Base-by-base conservation (phyloP, 2,113 vertebrate species). In the Nansenia antarctica region DNA sequence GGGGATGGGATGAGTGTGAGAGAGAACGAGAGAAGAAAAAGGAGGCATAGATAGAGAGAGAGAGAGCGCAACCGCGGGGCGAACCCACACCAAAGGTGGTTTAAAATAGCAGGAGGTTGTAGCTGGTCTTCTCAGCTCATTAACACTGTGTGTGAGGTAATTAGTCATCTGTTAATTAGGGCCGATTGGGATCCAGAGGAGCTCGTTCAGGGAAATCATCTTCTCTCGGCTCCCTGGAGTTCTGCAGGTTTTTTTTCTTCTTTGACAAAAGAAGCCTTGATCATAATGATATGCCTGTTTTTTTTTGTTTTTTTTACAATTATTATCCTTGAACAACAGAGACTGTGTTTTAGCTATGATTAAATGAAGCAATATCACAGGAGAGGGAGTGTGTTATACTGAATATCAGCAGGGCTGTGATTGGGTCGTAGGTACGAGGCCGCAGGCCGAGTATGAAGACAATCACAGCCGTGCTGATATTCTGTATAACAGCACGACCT, bases 31-130 rank as follows among this genome's bases (percentile, higher is more conserved):
- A 64, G 49, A 20, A 20, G 18, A 20, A 20, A 22, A 20, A 9
- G 22, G 49, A 58, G 55, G 31, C 11, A 27, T 14, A n/a, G 27
- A 24, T 22, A 53, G 5, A 14, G 3, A 32, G 12, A 47, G 47
- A 42, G 60, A 39, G 39, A 26, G 29, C 27, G 31, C 45, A 64
- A 30, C n/a, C 74, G 62, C 39, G 78, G 55, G 73, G 76, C 59
- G 30, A 67, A 54, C 54, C 11, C 12, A 65, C 60, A 73, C 75
- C 29, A 67, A 69, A 83, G 79, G 74, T 70, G 76, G 70, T 78
- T 85, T 86, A 80, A 84, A 88, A 80, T 87, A 89, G 85, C 84
- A 79, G 84, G 74, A 86, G 82, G 80, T 31, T 78, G 60, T 68
- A 80, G 73, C 85, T 82, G 82, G 69, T 82, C 84, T 85, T 74